Evolutionary conservation across 2,797 vertebrate species (phyloP).

Genomic region (Protosalanx chinensis): DNA sequence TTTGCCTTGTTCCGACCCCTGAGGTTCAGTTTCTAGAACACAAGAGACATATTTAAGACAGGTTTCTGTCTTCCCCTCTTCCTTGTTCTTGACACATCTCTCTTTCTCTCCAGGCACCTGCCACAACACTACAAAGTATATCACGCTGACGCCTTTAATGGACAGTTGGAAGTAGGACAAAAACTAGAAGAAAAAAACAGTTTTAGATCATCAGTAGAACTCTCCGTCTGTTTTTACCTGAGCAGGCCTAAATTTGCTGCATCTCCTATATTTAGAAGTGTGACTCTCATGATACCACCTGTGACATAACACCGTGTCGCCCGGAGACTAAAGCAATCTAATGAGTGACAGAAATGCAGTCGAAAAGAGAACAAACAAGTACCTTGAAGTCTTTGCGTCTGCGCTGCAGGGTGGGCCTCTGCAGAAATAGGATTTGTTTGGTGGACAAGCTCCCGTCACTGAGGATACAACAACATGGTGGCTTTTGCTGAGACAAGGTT

Average conservation of each 20-base stretch:
- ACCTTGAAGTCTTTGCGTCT: slow-evolving; percentile 96
- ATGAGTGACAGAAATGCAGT: slow-evolving; percentile 26
- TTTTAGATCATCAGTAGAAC: slow-evolving; percentile 63
- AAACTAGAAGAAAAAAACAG: slow-evolving; percentile 15
- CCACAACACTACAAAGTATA: slow-evolving; percentile 64
- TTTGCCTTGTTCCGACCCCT: slow-evolving; percentile 70
- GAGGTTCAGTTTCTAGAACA: slow-evolving; percentile 74
- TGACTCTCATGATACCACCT: slow-evolving; percentile 44
- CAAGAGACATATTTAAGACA: slow-evolving; percentile 54
- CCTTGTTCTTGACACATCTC: slow-evolving; percentile 42
- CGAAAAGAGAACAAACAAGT: slow-evolving; percentile 44
- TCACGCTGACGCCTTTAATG: slow-evolving; percentile 55
- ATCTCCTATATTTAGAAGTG: slow-evolving; percentile 65
- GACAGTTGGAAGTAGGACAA: slow-evolving; percentile 48
- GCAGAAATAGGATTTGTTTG: slow-evolving; percentile 97
- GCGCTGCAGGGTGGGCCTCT: slow-evolving; percentile 90
- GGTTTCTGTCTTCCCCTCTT: slow-evolving; percentile 43
- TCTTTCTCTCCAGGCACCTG: slow-evolving; percentile 62
- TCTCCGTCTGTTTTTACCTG: slow-evolving; percentile 4
- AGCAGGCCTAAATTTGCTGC: slow-evolving; percentile 51
- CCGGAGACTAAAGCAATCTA: slow-evolving; percentile 40
- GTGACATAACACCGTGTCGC: slow-evolving; percentile 50
- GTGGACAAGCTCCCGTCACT: slow-evolving; percentile 94
- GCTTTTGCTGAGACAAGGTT: slow-evolving; percentile 27
- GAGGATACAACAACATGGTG: slow-evolving; percentile 53